Base-by-base conservation (phyloP, 2,888 invertebrate species). In the Dasypolia templi region DNA sequence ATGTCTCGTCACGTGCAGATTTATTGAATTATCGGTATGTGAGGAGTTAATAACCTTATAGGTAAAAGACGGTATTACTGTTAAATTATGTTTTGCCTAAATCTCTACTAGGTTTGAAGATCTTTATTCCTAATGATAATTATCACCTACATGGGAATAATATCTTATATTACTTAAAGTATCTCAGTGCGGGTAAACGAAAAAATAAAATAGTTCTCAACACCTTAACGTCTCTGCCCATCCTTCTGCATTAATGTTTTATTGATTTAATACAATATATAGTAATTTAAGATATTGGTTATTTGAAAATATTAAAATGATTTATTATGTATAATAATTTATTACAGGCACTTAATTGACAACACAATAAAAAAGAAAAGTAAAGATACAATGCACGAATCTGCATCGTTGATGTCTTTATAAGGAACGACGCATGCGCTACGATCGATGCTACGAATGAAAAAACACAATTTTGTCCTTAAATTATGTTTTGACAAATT, bases 381-480 rank as follows among this genome's bases (percentile, higher is more conserved):
- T 53, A 22, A 61, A 58, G 32, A 62, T 61, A 59, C 22, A n/a
- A n/a, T 65, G 46, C 65, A 61, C 44, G 29, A 67, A 46, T 72
- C 14, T 69, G 63, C 51, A 74, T 76, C 92, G 91, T 92, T 91
- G 90, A 92, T 87, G 90, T 92, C 92, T 92, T 91, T 91, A 89
- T 66, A 81, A 89, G 44, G 89, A 68, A 78, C 70, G 67, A 72
- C 51, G 56, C 42, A 44, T 69, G 75, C 67, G 85, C 84, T 81
- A 81, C 83, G 79, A 58, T 5, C 29, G 59, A 9, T 53, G 70
- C 70, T 69, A 77, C 75, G 75, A 62, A 70, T 42, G 26, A 56
- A n/a, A n/a, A n/a, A n/a, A 49, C 29, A 62, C 53, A 46, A 12
- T 55, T 72, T 65, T 68, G 72, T 72, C 17, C 32, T 72, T 42